Evolutionary conservation across 1,140 invertebrate genomes (phyloP), one percentile per base, ranked within the genome.

Genomic region (Zaprionus davidi): DNA sequence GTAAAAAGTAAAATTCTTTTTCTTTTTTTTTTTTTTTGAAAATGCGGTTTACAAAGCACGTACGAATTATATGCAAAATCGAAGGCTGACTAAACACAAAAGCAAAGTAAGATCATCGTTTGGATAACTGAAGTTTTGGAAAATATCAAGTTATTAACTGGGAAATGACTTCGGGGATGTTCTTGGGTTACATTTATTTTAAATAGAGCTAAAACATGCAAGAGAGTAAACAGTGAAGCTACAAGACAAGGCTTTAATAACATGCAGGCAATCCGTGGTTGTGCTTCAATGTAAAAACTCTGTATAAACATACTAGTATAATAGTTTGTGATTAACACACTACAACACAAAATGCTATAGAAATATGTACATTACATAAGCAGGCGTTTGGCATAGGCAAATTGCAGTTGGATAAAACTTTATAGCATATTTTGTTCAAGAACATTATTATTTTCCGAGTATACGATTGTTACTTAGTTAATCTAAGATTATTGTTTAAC

Each of bases 31-130:
- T 9, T 2, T 24, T 51, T 51, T 51, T 51, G 20, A 24, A 51
- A 51, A 51, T 51, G 46, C 46, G 20, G 20, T 24, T 51, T 65
- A 53, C 55, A 64, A 85, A 85, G 49, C 67, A 76, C 75, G 68
- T 36, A 70, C 51, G 38, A 88, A 88, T 87, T 57, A 82, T 77
- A 78, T 56, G 34, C 56, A 71, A 83, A 83, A 78, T 56, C 65
- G 46, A 88, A 17, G 70, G 68, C 63, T 57, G 63, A 22, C 36
- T 59, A 34, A n/a, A 73, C 70, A 62, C 38, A 81, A 76, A 68
- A 53, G 49, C 24, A 46, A 46, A 46, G 41, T 46, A 46, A 46
- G 41, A 20, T 46, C n/a, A 46, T 46, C 4, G 20, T 24, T 57
- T 72, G 57, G 72, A 65, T 9, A 71, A 72, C 55, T n/a, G 38